phyloP scores from a whole-genome alignment of 2,797 vertebrate genomes.

The Pseudomugil gertrudae region DNA sequence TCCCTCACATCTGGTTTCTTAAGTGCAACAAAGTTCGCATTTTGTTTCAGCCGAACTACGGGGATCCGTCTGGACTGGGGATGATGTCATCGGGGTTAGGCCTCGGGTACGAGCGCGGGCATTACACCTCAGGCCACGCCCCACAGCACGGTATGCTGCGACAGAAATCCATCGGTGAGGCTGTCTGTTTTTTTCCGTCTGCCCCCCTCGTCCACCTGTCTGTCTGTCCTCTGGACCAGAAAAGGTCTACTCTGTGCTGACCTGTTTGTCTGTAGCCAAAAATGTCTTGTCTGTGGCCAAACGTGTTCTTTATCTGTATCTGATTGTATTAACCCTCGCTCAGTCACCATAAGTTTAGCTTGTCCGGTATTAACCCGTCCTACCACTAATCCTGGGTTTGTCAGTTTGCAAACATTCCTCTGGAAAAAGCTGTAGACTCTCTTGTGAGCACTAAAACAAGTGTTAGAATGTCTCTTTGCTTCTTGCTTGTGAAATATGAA shows the following conservation, averaged over 20 bases:
- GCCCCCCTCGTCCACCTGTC: conserved; percentile 63
- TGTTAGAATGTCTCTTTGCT: conserved; percentile 27
- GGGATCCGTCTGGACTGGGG: conserved; percentile 85
- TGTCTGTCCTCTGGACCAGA: conserved; percentile 71
- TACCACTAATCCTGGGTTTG: conserved; percentile 16
- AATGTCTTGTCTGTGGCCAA: conserved; percentile 54
- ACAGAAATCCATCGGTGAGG: conserved; percentile 95
- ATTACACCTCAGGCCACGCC: conserved; percentile 85
- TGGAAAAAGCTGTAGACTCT: conserved; percentile 23
- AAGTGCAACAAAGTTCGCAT: not conserved
- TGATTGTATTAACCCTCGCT: not conserved
- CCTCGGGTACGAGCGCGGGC: conserved; percentile 87
- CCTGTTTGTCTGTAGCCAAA: conserved; percentile 60
- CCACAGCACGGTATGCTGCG: conserved; percentile 90
- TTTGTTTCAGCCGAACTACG: conserved; percentile 81
- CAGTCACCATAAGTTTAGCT: conserved; percentile 17
- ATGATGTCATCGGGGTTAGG: conserved; percentile 81
- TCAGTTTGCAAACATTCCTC: conserved; percentile 35
- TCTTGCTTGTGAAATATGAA: conserved; percentile 39
- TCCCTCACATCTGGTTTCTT: not conserved
- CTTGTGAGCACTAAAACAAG: conserved; percentile 30
- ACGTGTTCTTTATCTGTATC: conserved; percentile 40
- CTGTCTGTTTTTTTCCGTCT: conserved; percentile 72
- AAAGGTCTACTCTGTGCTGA: conserved; percentile 52
- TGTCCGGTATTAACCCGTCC: conserved; percentile 24